Evolutionary conservation across 2,113 vertebrate genomes (phyloP).

Genomic region (Aleadryas rufinucha): DNA sequence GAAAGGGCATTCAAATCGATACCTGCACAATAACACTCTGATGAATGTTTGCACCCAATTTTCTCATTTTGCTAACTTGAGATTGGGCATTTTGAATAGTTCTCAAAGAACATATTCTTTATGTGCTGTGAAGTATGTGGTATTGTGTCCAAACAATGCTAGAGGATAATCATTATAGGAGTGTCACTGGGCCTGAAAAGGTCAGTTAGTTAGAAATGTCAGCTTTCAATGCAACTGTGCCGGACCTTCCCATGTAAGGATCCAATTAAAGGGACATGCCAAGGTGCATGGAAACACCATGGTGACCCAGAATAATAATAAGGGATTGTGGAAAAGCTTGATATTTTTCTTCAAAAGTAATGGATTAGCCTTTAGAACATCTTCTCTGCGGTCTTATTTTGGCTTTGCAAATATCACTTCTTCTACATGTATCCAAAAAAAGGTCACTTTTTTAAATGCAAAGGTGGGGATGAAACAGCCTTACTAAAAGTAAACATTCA

Average conservation of each 20-base stretch:
- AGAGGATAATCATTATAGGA: conserved; percentile 95
- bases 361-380: conserved; percentile 61
- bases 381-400: conserved; percentile 51
- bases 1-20: conserved; percentile 98
- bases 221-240: conserved; percentile 91
- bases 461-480: not conserved
- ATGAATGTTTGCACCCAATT: conserved; percentile 93
- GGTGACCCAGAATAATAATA: conserved; percentile 75
- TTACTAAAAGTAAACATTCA: conserved; percentile 27
- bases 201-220: conserved; percentile 99
- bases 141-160: conserved; percentile 92
- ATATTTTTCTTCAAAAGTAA: conserved; percentile 70
- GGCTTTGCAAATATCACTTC: conserved; percentile 65
- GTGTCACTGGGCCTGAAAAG: conserved; percentile 92
- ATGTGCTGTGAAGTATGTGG: conserved; percentile 76
- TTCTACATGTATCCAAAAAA: conserved; percentile 41
- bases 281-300: conserved; percentile 74
- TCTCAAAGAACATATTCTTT: conserved; percentile 78
- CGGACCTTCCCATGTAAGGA: conserved; percentile 84
- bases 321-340: conserved; percentile 58
- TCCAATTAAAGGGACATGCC: conserved; percentile 93
- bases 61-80: conserved; percentile 86
- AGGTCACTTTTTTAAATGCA: conserved; percentile 23
- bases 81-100: conserved; percentile 83
- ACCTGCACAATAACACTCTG: conserved; percentile 89